Percentiles rank a stretch among this genome's conserved stretches.
phyloP scores from a whole-genome alignment of 2,113 vertebrate genomes.

The Anser cygnoides region DNA sequence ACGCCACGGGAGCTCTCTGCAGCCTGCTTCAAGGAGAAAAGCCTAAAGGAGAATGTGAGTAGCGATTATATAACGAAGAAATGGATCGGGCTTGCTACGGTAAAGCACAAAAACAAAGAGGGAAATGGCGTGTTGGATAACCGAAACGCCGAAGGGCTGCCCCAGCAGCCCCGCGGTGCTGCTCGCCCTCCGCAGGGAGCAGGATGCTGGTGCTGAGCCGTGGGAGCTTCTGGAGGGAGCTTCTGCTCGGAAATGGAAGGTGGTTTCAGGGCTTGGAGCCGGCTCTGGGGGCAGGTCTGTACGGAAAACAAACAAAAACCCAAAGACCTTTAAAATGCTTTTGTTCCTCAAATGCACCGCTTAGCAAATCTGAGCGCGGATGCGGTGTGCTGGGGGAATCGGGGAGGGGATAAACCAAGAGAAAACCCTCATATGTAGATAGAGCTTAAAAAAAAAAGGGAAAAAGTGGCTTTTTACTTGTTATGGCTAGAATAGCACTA shows the following conservation, averaged over 20 bases:
- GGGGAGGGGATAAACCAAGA: not conserved
- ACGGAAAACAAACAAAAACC: not conserved
- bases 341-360: not conserved
- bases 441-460: not conserved
- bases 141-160: not conserved
- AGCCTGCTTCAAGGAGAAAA: slow-evolving; percentile 11
- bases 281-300: not conserved
- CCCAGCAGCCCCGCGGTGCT: not conserved
- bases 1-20: not conserved
- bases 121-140: not conserved
- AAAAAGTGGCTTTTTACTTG: not conserved
- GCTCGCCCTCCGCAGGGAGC: not conserved
- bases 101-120: not conserved
- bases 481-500: not conserved
- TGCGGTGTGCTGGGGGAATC: accelerated
- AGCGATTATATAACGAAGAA: not conserved
- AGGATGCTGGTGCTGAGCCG: not conserved
- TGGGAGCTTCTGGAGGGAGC: not conserved
- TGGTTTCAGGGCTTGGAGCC: not conserved
- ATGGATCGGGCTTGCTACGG: not conserved
- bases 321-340: not conserved
- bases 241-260: not conserved
- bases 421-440: not conserved
- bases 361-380: not conserved
- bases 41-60: not conserved